Evolutionary conservation across 1,140 invertebrate genomes (phyloP).

Genomic region (Temnothorax longispinosus): DNA sequence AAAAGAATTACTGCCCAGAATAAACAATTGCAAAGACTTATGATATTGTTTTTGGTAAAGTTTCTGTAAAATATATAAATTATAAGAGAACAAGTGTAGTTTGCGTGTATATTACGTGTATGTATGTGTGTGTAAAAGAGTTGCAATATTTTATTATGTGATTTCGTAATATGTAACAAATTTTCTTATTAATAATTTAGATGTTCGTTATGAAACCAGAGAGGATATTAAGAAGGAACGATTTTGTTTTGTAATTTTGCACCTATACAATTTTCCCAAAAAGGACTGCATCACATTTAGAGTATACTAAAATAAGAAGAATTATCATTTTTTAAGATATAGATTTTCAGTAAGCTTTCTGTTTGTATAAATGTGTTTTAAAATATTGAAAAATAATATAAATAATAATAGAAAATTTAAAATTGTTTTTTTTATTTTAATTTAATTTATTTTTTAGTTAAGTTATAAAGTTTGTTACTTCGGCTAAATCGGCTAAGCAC

Average conservation of each 20-base stretch:
- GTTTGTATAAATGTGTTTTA: neutral
- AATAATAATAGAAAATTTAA: neutral
- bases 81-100: neutral
- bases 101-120: neutral
- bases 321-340: neutral
- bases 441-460: neutral
- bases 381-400: neutral
- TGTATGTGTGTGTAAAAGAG: neutral
- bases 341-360: neutral
- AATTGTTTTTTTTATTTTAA: neutral
- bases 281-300: neutral
- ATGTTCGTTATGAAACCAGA: neutral
- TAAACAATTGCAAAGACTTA: too few species aligned
- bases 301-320: neutral
- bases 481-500: too few species aligned
- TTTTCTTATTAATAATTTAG: conserved; percentile 1
- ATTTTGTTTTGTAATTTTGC: neutral
- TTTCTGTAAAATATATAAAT: too few species aligned
- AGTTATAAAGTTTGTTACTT: too few species aligned
- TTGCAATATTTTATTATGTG: neutral
- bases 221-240: neutral
- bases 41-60: too few species aligned
- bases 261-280: neutral
- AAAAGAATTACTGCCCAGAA: too few species aligned
- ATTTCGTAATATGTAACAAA: neutral